These are phyloP conservation scores for Cotesia vestalis DNA, from an alignment of 1,140 invertebrate genomes.

Conservation along the genomic window DNA sequence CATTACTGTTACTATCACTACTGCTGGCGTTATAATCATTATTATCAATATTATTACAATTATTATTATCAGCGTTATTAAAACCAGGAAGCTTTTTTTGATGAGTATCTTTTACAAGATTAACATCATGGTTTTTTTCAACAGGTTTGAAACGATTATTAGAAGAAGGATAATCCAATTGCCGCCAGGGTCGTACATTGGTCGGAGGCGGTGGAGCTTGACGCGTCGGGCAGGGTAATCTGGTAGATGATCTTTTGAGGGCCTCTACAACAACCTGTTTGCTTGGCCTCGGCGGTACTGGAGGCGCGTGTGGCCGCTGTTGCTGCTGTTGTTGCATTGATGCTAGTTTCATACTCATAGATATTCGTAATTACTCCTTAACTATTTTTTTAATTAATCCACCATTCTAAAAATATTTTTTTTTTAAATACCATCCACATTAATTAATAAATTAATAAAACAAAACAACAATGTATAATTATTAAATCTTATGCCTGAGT, in stretches of 20 bases:
- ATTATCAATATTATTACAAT: too few species aligned
- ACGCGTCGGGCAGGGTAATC: conserved; percentile 66
- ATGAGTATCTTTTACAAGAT: conserved; percentile 34
- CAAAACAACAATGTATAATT: too few species aligned
- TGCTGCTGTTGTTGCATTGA: conserved; percentile 56
- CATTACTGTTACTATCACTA: not conserved
- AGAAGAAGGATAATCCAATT: conserved; percentile 41
- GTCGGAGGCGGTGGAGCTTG: conserved; percentile 61
- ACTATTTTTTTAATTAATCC: conserved; percentile 1
- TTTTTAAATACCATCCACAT: not conserved
- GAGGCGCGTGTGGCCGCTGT: conserved; percentile 70
- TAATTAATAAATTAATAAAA: too few species aligned
- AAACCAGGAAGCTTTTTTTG: conserved; percentile 22
- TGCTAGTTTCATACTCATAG: conserved; percentile 57
- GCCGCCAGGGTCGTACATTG: conserved; percentile 61
- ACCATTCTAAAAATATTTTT: conserved; percentile 4
- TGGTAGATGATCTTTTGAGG: conserved; percentile 69
- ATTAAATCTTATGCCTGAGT: too few species aligned
- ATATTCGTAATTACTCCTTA: conserved; percentile 5
- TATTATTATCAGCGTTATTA: conserved; percentile 6
- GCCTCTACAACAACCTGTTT: conserved; percentile 75
- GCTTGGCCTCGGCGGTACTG: conserved; percentile 77
- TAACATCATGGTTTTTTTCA: conserved; percentile 45
- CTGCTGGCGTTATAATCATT: not conserved
- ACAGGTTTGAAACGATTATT: conserved; percentile 54